phyloP scores from a whole-genome alignment of 2,888 invertebrate species.

The Orthosia cruda region DNA sequence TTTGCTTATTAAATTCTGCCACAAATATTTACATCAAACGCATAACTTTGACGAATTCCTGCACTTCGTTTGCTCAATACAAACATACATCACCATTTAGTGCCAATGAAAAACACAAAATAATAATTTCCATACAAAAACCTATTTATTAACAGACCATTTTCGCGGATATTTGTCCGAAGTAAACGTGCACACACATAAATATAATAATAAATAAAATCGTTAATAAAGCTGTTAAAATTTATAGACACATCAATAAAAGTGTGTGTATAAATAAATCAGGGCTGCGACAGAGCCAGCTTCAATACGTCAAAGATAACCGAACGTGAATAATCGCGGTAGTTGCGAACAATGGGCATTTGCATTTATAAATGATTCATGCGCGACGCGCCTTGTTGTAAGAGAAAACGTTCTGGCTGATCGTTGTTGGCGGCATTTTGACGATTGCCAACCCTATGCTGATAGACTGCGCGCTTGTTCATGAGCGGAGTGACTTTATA shows the following conservation, averaged over 20 bases:
- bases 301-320: conserved; percentile 85
- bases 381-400: conserved; percentile 78
- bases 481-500: conserved; percentile 36
- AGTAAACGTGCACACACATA: conserved; percentile 46
- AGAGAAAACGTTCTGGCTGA: conserved; percentile 81
- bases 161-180: conserved; percentile 25
- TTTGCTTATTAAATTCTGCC: not conserved
- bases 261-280: conserved; percentile 74
- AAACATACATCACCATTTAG: not conserved
- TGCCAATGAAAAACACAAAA: conserved; percentile 5
- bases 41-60: not conserved
- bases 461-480: conserved; percentile 20
- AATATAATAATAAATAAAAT: conserved; percentile 65
- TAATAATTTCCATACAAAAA: conserved; percentile 18
- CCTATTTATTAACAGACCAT: conserved; percentile 23
- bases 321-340: conserved; percentile 85
- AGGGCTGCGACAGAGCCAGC: conserved; percentile 68
- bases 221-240: conserved; percentile 69
- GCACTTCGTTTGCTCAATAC: not conserved
- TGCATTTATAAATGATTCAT: conserved; percentile 90
- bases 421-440: conserved; percentile 76
- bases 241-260: conserved; percentile 70
- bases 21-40: not conserved
- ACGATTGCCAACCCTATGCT: conserved; percentile 77
- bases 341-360: conserved; percentile 84